Conservation (phyloP, 2,113 vertebrate species). For the Trogon surrucura region DNA sequence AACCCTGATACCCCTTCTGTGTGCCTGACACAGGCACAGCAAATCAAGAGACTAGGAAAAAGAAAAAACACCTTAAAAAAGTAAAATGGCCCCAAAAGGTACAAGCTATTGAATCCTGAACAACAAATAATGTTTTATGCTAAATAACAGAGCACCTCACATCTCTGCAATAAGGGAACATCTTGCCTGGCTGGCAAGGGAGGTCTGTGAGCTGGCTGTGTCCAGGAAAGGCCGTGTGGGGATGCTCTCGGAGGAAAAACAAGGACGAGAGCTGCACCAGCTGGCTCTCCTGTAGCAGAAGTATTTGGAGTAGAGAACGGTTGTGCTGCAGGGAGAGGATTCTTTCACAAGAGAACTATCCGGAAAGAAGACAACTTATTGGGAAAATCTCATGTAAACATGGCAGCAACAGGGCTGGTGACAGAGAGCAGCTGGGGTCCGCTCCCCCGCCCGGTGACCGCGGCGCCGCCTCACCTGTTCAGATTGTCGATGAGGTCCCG, state of each 20-base stretch:
- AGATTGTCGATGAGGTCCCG: conserved; percentile 88
- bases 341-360: not conserved
- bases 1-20: not conserved
- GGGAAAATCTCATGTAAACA: not conserved
- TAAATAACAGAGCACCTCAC: not conserved
- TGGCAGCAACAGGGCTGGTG: fast-evolving
- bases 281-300: not conserved
- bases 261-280: not conserved
- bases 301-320: not conserved
- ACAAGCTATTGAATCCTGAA: not conserved
- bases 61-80: not conserved
- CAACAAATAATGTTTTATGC: not conserved
- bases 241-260: not conserved
- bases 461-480: conserved; percentile 81
- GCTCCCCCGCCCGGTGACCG: not conserved
- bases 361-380: not conserved
- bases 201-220: not conserved
- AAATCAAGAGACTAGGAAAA: not conserved
- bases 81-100: not conserved
- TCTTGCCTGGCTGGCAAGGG: not conserved
- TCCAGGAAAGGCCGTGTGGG: not conserved
- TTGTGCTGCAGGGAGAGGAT: not conserved
- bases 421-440: fast-evolving
- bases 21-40: not conserved
- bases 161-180: not conserved